Evolutionary conservation across 2,888 invertebrate species (phyloP), one percentile per base, ranked within the genome.

Genomic region (Eristalis arbustorum): DNA sequence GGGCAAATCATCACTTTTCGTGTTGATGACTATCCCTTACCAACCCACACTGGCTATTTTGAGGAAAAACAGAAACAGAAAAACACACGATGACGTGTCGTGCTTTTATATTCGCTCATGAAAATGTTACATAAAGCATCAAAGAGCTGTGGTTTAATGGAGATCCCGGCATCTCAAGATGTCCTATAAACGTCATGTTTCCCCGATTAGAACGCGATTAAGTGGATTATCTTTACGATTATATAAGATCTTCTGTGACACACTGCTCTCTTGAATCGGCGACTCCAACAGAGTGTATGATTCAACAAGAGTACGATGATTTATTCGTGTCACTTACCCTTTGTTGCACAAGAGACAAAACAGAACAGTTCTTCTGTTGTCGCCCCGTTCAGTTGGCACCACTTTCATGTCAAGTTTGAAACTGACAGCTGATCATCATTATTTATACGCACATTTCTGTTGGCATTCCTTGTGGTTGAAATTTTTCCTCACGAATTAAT

Each of bases 51-150:
- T n/a, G 42, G 42, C 42, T 42, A 42, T 42, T 42, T 42, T 42
- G 14, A 42, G 42, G 42, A 42, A 42, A 40, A 14, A 14, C 14
- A 40, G 2, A 13, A 42, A 42, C 14, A 42, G 3, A 13, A 3
- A 3, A 42, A 42, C 42, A n/a, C 3, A 42, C 25, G 8, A 18
- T 59, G 59, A 23, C 59, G 59, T 14, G 59, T 59, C 14, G 59
- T 49, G 18, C 18, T 49, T 28, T 59, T 28, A 57, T 34, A 63
- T 37, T 78, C 40, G 34, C 57, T 84, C 23, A 64, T 42, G 67
- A 84, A n/a, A 63, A 5, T 73, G 75, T 76, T 84, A 76, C 64
- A 57, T 84, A 80, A 83, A 63, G 23, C 49, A 49, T 56, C 31
- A 28, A 64, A n/a, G 10, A 18, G 18, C 31, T 31, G 31, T 18